Base-by-base conservation (phyloP, 2,113 vertebrate genomes). In the Zapus hudsonius region DNA sequence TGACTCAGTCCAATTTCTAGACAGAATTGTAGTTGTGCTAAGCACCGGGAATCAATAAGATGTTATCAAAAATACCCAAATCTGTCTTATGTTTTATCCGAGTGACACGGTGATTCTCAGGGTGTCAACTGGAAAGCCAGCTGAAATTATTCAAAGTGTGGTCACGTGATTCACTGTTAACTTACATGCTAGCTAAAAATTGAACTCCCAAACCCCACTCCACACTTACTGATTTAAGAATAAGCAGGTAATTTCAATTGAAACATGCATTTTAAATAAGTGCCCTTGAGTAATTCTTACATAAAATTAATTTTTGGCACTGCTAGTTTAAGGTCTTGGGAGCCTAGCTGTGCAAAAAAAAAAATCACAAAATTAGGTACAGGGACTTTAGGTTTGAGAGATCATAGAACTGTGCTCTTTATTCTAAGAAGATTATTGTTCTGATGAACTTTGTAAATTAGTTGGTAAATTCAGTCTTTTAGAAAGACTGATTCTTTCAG, bases 1-100 rank as follows among this genome's bases (percentile, higher is more conserved):
- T 72, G 63, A 91, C 29, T 94, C 63, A 83, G 10, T 85, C 64
- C 40, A n/a, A 83, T 72, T 90, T 92, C n/a, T 83, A 84, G 40
- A 70, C 44, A 79, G 52, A 67, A 52, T 52, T 73, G 44, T 67
- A 63, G 5, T 72, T 80, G 87, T 57, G 15, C 27, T 83, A 33
- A 42, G 67, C 25, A 75, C 23, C n/a, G 2, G 13, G 89, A 70
- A n/a, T 88, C 36, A 40, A 31, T 47, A 57, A 75, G 33, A 81
- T 8, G 2, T 20, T 17, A 55, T 66, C 29, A 67, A 88, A 40
- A 52, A 38, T 15, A 74, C 2, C 42, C 19, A 61, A 40, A 38
- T 8, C 15, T 33, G 38, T 42, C 33, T 80, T 64, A 15, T 69
- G 42, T 92, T 83, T 84, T 15, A 6, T 66, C 17, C 6, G 8